Evolutionary conservation across 2,888 invertebrate species (phyloP).

Genomic region (Polydrusus tereticollis): DNA sequence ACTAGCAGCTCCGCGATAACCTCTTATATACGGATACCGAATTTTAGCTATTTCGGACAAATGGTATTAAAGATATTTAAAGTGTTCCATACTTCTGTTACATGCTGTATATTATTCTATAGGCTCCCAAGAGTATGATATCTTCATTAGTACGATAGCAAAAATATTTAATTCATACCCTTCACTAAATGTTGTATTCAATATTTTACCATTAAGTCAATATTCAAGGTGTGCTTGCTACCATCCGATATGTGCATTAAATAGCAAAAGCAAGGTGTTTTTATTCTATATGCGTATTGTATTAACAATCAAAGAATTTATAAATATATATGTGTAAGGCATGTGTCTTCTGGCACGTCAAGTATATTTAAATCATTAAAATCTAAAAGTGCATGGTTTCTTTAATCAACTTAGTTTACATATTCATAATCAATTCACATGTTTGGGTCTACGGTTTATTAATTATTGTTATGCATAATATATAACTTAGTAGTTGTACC

Average conservation of each 20-base stretch:
- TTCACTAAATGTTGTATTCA: background rate
- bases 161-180: background rate
- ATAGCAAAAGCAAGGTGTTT: background rate
- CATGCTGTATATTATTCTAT: too few relatives aligned
- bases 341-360: background rate
- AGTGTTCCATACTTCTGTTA: too few relatives aligned
- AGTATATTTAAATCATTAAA: background rate
- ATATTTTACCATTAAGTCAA: too few relatives aligned
- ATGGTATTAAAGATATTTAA: too few relatives aligned
- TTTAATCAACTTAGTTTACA: background rate
- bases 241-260: background rate
- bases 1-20: too few relatives aligned
- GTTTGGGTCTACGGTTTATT: background rate
- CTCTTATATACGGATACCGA: too few relatives aligned
- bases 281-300: background rate
- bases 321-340: background rate
- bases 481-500: background rate
- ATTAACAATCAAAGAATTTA: slow-evolving; percentile 4
- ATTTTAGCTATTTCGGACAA: too few relatives aligned
- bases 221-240: background rate
- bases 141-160: too few relatives aligned
- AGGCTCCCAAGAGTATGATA: too few relatives aligned
- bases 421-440: slow-evolving; percentile 1
- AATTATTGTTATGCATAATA: slow-evolving; percentile 3
- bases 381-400: background rate